Evolutionary conservation across 2,797 vertebrate genomes (phyloP), one percentile per base, ranked within the genome.

Genomic region (Holocentrus rufus): DNA sequence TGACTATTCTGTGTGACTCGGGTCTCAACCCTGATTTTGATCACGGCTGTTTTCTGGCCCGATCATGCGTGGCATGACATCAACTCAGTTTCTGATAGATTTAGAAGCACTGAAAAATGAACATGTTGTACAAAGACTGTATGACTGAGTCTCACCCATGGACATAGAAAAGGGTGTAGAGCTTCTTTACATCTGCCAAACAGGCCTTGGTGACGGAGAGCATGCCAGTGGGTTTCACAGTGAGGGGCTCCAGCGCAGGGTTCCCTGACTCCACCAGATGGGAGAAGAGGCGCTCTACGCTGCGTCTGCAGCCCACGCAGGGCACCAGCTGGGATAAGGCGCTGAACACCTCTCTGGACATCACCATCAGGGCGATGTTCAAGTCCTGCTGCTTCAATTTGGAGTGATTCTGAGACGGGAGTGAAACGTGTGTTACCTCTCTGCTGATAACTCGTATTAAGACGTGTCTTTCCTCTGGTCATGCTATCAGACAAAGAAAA

Each of bases 111-210:
- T 11, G 39, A 11, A 42, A 42, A 42, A 11, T 10, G 11, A 11
- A 42, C 11, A 3, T 3, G 13, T 3, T 11, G 39, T 3, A 42
- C 20, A 46, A 49, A 15, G 17, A 4, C 46, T n/a, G 5, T 11
- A 34, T 14, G 23, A 56, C 6, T 50, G n/a, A 39, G 22, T 63
- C 90, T 94, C 90, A 98, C 98, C 98, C 98, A 2, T 98, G 96
- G 82, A 98, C 88, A n/a, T 99, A 99, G 86, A 99, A 97, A 72
- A 99, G 95, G 0, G 94, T 95, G 89, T 97, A 98, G 67, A 99
- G 95, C 79, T 97, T 98, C 88, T 95, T 96, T 49, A 95, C 94
- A 78, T 99, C 96, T 60, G 94, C 93, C 93, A 98, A 93, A 81
- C 96, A 99, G 74, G 94, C 90, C 71, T 95, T 94, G 80, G 95